A percentile compares a stretch with the other conserved stretches of the same genome.
phyloP scores from a whole-genome alignment of 2,113 vertebrate species.

The Eptatretus burgeri region DNA sequence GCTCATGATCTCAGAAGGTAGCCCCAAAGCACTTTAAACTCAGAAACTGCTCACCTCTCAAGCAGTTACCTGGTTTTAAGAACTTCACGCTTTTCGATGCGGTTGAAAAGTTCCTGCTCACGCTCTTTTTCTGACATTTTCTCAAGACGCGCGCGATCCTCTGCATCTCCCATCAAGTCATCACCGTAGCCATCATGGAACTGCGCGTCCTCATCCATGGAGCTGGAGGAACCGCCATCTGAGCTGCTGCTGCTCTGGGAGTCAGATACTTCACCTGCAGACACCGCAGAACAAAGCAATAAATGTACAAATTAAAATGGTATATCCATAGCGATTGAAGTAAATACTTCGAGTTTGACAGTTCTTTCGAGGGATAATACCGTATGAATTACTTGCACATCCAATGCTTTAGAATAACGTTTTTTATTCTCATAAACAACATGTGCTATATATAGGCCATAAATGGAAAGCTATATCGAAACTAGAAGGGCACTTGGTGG shows the following conservation, averaged over 20 bases:
- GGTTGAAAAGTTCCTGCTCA: slow-evolving; percentile 83
- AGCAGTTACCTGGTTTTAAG: slow-evolving; percentile 66
- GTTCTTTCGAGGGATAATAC: background rate
- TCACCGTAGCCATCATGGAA: slow-evolving; percentile 88
- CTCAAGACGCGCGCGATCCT: slow-evolving; percentile 66
- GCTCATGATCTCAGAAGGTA: too few species aligned
- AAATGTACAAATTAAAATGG: too few species aligned
- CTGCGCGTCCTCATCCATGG: slow-evolving; percentile 77
- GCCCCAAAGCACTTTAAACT: too few species aligned
- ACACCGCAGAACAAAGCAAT: background rate
- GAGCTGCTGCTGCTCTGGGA: slow-evolving; percentile 88
- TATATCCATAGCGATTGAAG: too few species aligned
- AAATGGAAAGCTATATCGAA: too few species aligned
- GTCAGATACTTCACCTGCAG: slow-evolving; percentile 71
- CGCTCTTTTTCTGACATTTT: slow-evolving; percentile 97
- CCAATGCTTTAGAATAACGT: too few species aligned
- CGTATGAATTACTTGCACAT: background rate
- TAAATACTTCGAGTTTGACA: too few species aligned
- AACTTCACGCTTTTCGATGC: slow-evolving; percentile 91
- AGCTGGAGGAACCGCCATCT: slow-evolving; percentile 75
- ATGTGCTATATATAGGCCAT: too few species aligned
- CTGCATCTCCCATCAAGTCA: slow-evolving; percentile 87
- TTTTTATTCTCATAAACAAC: too few species aligned
- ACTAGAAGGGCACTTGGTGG: too few species aligned
- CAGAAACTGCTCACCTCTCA: background rate